These are phyloP conservation scores for Drosophila arawakana DNA, from an alignment of 1,140 invertebrate species.

Conservation along the genomic window DNA sequence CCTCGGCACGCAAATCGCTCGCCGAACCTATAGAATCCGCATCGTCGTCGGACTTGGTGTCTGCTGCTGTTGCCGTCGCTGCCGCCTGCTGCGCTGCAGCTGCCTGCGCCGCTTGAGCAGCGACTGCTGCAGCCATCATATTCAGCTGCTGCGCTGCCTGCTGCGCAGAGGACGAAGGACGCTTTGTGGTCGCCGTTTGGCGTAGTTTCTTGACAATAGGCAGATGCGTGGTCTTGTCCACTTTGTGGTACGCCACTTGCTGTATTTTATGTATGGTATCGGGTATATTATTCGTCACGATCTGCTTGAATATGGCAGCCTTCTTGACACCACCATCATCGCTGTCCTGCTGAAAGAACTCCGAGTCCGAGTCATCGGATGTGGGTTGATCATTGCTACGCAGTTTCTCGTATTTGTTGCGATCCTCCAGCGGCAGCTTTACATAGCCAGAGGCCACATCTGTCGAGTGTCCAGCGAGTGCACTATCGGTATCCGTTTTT, in stretches of 20 bases:
- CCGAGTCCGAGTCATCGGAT: conserved; percentile 86
- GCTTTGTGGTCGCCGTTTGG: conserved; percentile 81
- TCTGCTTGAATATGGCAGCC: conserved; percentile 85
- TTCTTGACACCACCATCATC: conserved; percentile 64
- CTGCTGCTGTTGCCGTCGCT: conserved; percentile 33
- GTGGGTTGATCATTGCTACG: conserved; percentile 86
- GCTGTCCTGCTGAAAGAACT: conserved; percentile 75
- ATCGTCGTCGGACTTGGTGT: conserved; percentile 84
- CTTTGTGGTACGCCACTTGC: conserved; percentile 85
- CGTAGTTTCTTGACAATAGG: conserved; percentile 84
- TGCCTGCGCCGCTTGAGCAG: conserved; percentile 69
- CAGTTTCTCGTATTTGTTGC: conserved; percentile 93
- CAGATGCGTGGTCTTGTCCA: conserved; percentile 82
- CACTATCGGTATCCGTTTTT: conserved; percentile 72
- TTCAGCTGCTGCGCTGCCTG: conserved; percentile 80
- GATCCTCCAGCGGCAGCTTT: conserved; percentile 88
- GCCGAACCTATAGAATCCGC: conserved; percentile 90
- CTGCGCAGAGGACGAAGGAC: conserved; percentile 74
- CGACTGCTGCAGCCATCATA: conserved; percentile 69
- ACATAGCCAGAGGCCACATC: conserved; percentile 85
- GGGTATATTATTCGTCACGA: conserved; percentile 85
- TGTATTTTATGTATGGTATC: conserved; percentile 84
- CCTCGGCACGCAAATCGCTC: conserved; percentile 88
- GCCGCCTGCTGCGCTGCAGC: conserved; percentile 34
- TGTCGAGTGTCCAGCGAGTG: conserved; percentile 12